Base-by-base conservation (phyloP, 1,140 invertebrate species). In the Drosophila trapezifrons region DNA sequence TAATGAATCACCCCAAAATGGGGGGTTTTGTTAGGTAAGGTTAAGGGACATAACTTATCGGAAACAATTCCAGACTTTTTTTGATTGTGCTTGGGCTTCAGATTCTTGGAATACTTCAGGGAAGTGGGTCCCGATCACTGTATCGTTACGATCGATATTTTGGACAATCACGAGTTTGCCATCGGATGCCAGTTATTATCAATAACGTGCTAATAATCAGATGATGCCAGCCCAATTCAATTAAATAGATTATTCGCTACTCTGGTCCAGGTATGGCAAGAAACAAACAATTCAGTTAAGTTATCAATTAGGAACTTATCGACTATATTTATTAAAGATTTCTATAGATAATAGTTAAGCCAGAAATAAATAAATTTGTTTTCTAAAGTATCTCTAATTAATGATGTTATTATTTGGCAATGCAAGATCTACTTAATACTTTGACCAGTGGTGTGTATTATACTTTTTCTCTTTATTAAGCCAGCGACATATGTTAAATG, bases 131-230 rank as follows among this genome's bases (percentile, higher is more conserved):
- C 37, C 37, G n/a, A n/a, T n/a, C n/a, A 63, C 59, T 63, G 59
- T 63, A 18, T 0, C 49, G 59, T 60, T 13, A 1, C 17, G 27
- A 47, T 22, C 15, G 29, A 52, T 40, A 40, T 62, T 46, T 46
- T 52, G 59, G 8, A 40, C n/a, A 29, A 17, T 69, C 65, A 69
- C 65, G 65, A 66, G 65, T 66, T 52, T 25, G 4, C 2, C 27
- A 27, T 52, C 64, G 17, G 58, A 12, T 64, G 58, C 37, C 59
- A 64, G 42, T 22, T 64, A 69, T 66, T 69, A 69, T 69, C 62
- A 47, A 43, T 22, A 3, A 18, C 12, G 27, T 66, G 65, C 29
- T 65, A 66, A 69, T 12, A 32, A 43, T 37, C 60, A 35, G 35
- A 62, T 52, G 46, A 56, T 63, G 25, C 15, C 17, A 13, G 43